A percentile compares a stretch with the other conserved stretches of the same genome.
These are phyloP conservation scores for Sycophila sp. DNA, from an alignment of 1,140 invertebrate species.

Conservation along the genomic window DNA sequence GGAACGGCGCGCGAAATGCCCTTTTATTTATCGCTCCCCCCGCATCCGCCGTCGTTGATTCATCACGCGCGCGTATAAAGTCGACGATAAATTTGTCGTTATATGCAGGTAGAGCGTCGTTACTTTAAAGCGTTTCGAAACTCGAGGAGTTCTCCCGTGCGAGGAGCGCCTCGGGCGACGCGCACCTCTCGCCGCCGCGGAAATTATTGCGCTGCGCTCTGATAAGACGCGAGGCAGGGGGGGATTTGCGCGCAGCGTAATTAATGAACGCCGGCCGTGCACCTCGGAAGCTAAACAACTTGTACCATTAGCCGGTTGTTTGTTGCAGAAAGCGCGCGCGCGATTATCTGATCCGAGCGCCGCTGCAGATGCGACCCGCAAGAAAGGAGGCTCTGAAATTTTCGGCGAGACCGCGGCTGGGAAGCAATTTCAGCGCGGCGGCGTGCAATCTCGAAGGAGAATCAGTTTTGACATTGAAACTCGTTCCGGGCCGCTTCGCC, in stretches of 20 bases:
- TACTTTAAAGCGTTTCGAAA: no score
- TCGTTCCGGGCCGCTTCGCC: neutral
- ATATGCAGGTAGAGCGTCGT: no score
- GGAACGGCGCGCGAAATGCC: slow-evolving; percentile 20
- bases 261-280: slow-evolving; percentile 4
- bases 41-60: slow-evolving; percentile 27
- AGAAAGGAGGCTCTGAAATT: neutral
- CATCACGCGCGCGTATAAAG: slow-evolving; percentile 17
- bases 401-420: no score
- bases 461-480: slow-evolving; percentile 20
- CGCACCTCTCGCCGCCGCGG: no score
- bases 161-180: no score
- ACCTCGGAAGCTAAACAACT: slow-evolving; percentile 27
- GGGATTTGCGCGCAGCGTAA: no score
- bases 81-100: slow-evolving; percentile 24
- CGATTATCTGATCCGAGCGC: neutral
- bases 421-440: neutral
- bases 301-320: slow-evolving; percentile 28
- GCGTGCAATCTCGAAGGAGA: neutral
- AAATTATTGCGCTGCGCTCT: no score
- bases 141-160: no score
- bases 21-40: slow-evolving; percentile 46
- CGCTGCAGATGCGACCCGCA: neutral
- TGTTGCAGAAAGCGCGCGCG: slow-evolving; percentile 7
- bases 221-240: neutral